Percentiles rank a stretch among this genome's conserved stretches.
phyloP scores from a whole-genome alignment of 2,888 invertebrate genomes.

The Drosophila phalerata region DNA sequence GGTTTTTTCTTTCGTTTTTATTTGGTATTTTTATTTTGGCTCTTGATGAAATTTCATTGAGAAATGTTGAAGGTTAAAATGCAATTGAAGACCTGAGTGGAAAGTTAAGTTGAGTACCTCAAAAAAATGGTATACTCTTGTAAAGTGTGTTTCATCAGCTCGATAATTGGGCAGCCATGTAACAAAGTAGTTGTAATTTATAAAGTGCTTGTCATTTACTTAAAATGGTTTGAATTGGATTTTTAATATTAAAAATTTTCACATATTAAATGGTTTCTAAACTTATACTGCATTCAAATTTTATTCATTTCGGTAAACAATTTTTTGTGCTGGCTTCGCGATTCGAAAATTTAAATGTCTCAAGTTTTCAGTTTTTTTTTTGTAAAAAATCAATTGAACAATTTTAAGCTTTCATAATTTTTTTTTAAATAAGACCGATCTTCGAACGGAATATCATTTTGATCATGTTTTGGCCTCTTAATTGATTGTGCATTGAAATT shows the following conservation, averaged over 20 bases:
- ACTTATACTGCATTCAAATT: no score
- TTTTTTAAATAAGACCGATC: no score
- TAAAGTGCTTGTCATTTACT: constrained; percentile 9
- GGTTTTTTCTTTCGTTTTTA: constrained; percentile 18
- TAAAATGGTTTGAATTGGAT: not conserved
- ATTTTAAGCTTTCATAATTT: no score
- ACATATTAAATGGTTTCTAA: no score
- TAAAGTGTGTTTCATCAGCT: constrained; percentile 22
- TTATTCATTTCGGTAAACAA: no score
- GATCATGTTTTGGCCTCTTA: no score
- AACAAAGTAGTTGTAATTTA: constrained; percentile 24
- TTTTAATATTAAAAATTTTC: not conserved
- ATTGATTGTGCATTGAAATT: no score
- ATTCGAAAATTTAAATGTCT: no score
- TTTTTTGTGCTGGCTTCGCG: no score
- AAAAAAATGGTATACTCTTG: constrained; percentile 29
- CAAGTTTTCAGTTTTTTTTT: no score
- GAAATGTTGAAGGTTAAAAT: constrained; percentile 75
- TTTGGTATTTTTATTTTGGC: not conserved
- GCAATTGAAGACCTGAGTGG: constrained; percentile 68
- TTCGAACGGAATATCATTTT: no score
- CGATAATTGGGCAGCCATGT: constrained; percentile 37
- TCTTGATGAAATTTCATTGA: constrained; percentile 63
- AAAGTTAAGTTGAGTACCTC: constrained; percentile 46
- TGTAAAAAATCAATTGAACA: no score